These are phyloP conservation scores for Andrena bicolor DNA, from an alignment of 2,888 invertebrate species.

Conservation along the genomic window DNA sequence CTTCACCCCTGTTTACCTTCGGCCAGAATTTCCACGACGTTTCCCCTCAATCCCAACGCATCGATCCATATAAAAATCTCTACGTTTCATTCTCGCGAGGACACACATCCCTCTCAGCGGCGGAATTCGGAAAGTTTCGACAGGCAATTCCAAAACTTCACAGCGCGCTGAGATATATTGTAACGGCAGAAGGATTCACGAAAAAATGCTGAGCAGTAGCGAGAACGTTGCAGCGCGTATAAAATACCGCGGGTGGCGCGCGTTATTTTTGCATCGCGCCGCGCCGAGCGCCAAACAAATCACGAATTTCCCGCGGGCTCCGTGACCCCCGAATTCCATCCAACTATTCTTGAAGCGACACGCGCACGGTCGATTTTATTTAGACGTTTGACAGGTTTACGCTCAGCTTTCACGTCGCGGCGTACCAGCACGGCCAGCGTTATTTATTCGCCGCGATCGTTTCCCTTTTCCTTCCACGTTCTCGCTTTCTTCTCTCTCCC, in stretches of 20 bases:
- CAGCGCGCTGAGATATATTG: too few relatives aligned
- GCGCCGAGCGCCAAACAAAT: constrained; percentile 34
- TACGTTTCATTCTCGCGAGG: too few relatives aligned
- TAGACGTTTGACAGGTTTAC: constrained; percentile 56
- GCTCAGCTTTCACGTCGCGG: constrained; percentile 43
- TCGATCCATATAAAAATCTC: too few relatives aligned
- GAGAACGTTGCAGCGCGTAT: not conserved
- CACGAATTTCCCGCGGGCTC: constrained; percentile 24
- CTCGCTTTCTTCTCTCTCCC: not conserved
- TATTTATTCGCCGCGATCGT: constrained; percentile 42
- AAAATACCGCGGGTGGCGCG: constrained; percentile 12
- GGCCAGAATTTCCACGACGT: too few relatives aligned
- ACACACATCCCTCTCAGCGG: too few relatives aligned
- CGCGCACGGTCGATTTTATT: constrained; percentile 42
- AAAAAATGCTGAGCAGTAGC: not conserved
- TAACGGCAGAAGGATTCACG: not conserved
- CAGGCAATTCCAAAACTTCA: too few relatives aligned
- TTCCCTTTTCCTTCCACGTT: constrained; percentile 1
- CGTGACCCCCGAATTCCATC: constrained; percentile 16
- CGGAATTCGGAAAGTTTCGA: too few relatives aligned
- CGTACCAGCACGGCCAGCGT: constrained; percentile 16
- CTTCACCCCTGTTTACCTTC: too few relatives aligned
- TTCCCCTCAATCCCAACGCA: too few relatives aligned
- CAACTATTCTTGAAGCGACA: constrained; percentile 38
- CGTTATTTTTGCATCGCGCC: constrained; percentile 17